phyloP scores from a whole-genome alignment of 2,888 invertebrate genomes.

The Lasioglossum pauxillum region DNA sequence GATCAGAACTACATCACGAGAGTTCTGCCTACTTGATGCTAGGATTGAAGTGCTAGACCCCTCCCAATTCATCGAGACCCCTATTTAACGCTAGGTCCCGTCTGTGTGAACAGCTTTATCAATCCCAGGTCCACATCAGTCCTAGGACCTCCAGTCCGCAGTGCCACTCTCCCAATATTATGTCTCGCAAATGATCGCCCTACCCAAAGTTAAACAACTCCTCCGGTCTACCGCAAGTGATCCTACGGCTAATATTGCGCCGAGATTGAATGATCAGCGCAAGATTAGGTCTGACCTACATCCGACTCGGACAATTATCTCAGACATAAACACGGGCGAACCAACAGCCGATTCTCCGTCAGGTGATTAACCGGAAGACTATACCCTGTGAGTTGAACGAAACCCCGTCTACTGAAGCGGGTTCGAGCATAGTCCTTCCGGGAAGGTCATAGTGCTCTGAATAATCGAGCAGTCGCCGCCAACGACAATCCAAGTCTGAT shows the following conservation, averaged over 20 bases:
- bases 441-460: not conserved
- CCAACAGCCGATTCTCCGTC: not conserved
- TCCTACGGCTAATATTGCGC: not conserved
- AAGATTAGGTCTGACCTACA: slow-evolving; percentile 1
- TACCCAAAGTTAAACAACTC: not conserved
- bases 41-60: not conserved
- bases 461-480: not conserved
- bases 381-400: not conserved
- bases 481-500: not conserved
- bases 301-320: slow-evolving; percentile 16
- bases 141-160: not conserved
- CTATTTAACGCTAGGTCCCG: not conserved
- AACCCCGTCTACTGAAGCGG: not conserved
- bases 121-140: not conserved
- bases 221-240: not conserved
- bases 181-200: not conserved
- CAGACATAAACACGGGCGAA: not conserved
- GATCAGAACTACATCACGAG: too few species aligned
- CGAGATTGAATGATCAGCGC: not conserved
- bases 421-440: not conserved
- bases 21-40: too few species aligned
- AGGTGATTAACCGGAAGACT: not conserved
- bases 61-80: not conserved
- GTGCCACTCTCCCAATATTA: not conserved
- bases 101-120: not conserved